These are phyloP conservation scores for Catocala fraxini DNA, from an alignment of 2,888 invertebrate species.

Conservation along the genomic window DNA sequence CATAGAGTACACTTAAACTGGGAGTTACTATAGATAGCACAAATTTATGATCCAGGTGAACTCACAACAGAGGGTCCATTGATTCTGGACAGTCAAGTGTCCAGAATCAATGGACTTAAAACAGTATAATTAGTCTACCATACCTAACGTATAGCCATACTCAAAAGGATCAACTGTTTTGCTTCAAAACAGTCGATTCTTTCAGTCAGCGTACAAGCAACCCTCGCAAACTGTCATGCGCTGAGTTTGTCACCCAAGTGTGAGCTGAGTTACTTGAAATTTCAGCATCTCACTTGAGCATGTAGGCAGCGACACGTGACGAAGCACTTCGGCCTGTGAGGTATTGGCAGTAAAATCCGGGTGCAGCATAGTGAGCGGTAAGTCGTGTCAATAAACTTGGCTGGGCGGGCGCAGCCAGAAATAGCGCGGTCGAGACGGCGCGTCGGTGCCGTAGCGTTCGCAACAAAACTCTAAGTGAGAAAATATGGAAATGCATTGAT, in stretches of 20 bases:
- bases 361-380: conserved; percentile 60
- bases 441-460: conserved; percentile 67
- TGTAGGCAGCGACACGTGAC: conserved; percentile 24
- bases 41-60: no score
- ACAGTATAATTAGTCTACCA: no score
- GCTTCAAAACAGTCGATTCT: not conserved
- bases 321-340: conserved; percentile 50
- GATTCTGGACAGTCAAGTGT: no score
- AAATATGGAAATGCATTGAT: conserved; percentile 38
- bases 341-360: conserved; percentile 67
- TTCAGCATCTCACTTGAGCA: conserved; percentile 18
- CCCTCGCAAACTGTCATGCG: not conserved
- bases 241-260: not conserved
- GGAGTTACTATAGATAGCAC: no score
- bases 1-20: no score
- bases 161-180: not conserved
- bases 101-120: no score
- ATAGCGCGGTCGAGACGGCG: conserved; percentile 80
- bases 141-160: no score
- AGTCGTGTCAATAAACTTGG: conserved; percentile 84
- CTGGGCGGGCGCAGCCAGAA: conserved; percentile 82
- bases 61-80: no score
- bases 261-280: conserved; percentile 6
- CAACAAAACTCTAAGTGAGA: conserved; percentile 47
- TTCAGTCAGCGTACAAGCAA: not conserved